Conservation (phyloP, 2,888 invertebrate species). For the Gisinianus flammeolus region DNA sequence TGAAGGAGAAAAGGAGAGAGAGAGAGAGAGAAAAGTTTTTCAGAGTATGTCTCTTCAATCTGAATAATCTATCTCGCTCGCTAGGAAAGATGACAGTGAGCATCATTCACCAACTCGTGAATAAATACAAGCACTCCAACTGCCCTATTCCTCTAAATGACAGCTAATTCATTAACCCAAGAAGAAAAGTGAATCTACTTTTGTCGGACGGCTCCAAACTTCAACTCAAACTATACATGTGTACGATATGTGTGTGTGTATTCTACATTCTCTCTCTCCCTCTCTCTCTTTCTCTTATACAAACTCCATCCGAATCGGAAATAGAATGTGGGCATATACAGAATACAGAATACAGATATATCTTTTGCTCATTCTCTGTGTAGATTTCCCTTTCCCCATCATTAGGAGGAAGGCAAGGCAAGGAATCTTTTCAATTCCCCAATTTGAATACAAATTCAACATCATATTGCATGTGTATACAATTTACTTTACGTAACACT, state of each 20-base stretch:
- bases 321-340: too few species aligned
- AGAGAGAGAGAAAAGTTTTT: too few species aligned
- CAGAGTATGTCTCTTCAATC: not conserved
- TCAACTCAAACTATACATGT: too few species aligned
- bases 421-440: not conserved
- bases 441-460: conserved; percentile 5
- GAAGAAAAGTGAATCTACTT: conserved; percentile 12
- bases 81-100: conserved; percentile 43
- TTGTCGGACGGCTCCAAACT: conserved; percentile 5
- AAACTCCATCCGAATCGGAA: not conserved
- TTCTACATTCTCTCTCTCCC: not conserved
- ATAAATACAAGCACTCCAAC: conserved; percentile 23
- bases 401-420: not conserved
- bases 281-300: not conserved
- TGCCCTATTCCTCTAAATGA: conserved; percentile 31
- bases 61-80: conserved; percentile 38
- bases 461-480: not conserved
- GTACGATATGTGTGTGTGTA: too few species aligned
- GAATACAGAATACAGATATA: too few species aligned
- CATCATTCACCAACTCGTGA: conserved; percentile 42
- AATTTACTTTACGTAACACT: not conserved
- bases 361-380: not conserved
- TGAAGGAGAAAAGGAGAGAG: not conserved
- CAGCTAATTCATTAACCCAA: conserved; percentile 37
- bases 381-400: not conserved